Evolutionary conservation across 2,888 invertebrate species (phyloP), one percentile per base, ranked within the genome.

Genomic region (Sylvicola cinctus): DNA sequence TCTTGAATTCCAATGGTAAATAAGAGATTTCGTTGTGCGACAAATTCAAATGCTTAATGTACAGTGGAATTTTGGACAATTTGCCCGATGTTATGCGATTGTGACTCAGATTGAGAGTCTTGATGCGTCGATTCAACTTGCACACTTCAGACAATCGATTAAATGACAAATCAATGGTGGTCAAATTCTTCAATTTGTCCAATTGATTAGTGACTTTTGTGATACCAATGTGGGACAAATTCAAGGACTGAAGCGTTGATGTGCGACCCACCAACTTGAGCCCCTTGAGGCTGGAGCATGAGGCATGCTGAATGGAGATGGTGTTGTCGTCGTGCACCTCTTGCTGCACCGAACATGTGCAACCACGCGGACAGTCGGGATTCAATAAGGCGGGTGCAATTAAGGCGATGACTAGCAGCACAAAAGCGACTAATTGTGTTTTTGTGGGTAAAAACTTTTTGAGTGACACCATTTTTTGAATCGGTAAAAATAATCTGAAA

Each of bases 181-280:
- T 69, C 27, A 75, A 52, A 51, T 66, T 68, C 20, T 64, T 65
- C 32, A 74, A 55, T 42, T 65, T 63, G 41, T 65, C 63, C 41
- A 74, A 55, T 45, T 66, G 63, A 42, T 66, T 59, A 44, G 63
- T 56, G 46, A 65, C 49, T 40, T 70, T 65, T 2, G 63, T 63
- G 38, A 76, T 62, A 36, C 64, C 63, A 49, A 71, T 65, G 45
- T 66, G 61, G 13, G 75, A 74, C 36, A 76, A 58, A 51, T 74
- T 73, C 35, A 76, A 46, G 43, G 57, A 57, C 46, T 57, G 55
- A 44, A 58, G 46, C 32, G 55, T 51, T 34, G 50, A 43, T 33
- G 39, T 39, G 36, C 40, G 44, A 16, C 45, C 41, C 4, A 32
- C 11, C 12, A 30, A 25, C 15, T 31, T 16, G 13, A 58, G 35